Base-by-base conservation (phyloP, 2,888 invertebrate species). In the Cephus nigrinus region DNA sequence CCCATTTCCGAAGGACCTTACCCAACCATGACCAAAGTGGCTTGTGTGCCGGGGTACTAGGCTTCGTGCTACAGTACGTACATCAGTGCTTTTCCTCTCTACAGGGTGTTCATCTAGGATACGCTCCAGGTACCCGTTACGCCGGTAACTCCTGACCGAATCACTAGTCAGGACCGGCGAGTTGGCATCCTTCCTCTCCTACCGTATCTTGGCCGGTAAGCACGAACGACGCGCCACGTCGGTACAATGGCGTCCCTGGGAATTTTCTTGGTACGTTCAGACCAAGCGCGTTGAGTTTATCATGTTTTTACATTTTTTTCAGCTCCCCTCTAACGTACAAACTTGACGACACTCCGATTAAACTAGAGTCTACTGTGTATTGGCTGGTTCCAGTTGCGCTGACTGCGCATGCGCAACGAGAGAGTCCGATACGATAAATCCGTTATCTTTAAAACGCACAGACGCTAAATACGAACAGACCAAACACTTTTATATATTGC, bases 1-100 rank as follows among this genome's bases (percentile, higher is more conserved):
- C 87, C 89, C 88, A 90, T 90, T 90, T 90, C 88, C 86, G 89
- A 90, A 90, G 89, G 90, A 88, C 87, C 87, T 87, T 85, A 88
- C 82, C 89, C 87, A 90, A 90, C 87, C 90, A 89, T 90, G 89
- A 89, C 90, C 86, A 84, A 83, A 84, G 85, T 81, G 76, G 81
- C 83, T 82, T 69, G 81, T 79, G 78, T 77, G 80, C 79, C 71
- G 71, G 71, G 31, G 71, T 31, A 71, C 71, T 71, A 32, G 71
- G 31, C 32, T 31, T 32, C 71, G 71, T 32, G 71, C 71, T 15
- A 32, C 40, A 55, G 40, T 23, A 55, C 40, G 12, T 71, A 12
- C 71, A 32, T 71, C 32, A 31, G 71, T 71, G 71, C 31, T 71
- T 71, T 71, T 71, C 71, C 71, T 71, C 71, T 71, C 31, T 71